A percentile compares a stretch with the other conserved stretches of the same genome.
phyloP scores from a whole-genome alignment of 2,888 invertebrate genomes.

The Leucoma salicis region DNA sequence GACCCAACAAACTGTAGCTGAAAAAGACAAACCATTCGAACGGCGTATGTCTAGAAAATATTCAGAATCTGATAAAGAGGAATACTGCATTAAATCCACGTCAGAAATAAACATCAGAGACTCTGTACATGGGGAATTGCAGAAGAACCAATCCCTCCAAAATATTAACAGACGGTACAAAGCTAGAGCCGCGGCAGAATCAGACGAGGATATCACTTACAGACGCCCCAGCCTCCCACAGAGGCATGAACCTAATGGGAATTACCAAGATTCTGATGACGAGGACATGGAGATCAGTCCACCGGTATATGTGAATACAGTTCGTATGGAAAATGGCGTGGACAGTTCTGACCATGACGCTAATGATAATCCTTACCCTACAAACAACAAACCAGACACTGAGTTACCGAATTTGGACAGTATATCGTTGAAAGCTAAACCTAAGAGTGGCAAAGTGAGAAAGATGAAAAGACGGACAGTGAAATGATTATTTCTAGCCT shows the following conservation, averaged over 20 bases:
- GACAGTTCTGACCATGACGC: slow-evolving; percentile 68
- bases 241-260: slow-evolving; percentile 59
- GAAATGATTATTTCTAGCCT: slow-evolving; percentile 76
- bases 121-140: slow-evolving; percentile 53
- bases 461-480: slow-evolving; percentile 63
- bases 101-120: slow-evolving; percentile 66
- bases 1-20: slow-evolving; percentile 13
- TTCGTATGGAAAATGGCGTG: slow-evolving; percentile 63
- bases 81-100: slow-evolving; percentile 66
- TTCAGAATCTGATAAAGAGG: slow-evolving; percentile 71
- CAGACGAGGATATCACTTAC: slow-evolving; percentile 64
- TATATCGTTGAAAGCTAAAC: slow-evolving; percentile 61
- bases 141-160: slow-evolving; percentile 74
- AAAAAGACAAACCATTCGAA: slow-evolving; percentile 28
- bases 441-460: slow-evolving; percentile 63
- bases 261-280: slow-evolving; percentile 63
- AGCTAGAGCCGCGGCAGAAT: slow-evolving; percentile 48
- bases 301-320: slow-evolving; percentile 42
- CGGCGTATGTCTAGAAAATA: slow-evolving; percentile 50
- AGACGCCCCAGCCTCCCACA: slow-evolving; percentile 47
- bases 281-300: slow-evolving; percentile 53
- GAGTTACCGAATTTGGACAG: slow-evolving; percentile 65
- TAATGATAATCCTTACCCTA: slow-evolving; percentile 52
- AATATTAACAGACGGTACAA: slow-evolving; percentile 60
- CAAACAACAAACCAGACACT: slow-evolving; percentile 36